These are phyloP conservation scores for Hydrocynus forskahlii DNA, from an alignment of 2,797 vertebrate species.

Conservation along the genomic window DNA sequence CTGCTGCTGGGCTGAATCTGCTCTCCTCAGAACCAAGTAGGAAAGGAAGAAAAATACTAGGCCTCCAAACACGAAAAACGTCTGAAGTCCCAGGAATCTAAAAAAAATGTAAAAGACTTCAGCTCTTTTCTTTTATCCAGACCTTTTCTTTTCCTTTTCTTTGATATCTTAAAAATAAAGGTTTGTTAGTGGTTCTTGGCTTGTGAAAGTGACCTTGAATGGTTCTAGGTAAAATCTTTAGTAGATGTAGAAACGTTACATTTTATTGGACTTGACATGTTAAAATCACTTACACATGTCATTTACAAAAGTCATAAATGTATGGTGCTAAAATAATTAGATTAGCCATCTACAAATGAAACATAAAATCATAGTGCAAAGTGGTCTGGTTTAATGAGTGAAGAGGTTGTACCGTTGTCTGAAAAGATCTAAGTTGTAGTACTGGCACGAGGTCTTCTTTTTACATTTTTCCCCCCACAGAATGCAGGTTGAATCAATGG, in stretches of 20 bases:
- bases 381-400: no score
- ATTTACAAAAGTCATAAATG: no score
- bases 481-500: constrained; percentile 89
- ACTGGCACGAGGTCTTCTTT: constrained; percentile 82
- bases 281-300: no score
- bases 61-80: constrained; percentile 69
- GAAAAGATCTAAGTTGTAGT: constrained; percentile 86
- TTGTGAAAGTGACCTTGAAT: no score
- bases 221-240: no score
- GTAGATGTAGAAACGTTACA: no score
- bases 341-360: no score
- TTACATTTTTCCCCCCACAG: constrained; percentile 84
- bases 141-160: no score
- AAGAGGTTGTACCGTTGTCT: constrained; percentile 77
- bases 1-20: neutral
- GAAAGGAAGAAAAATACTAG: constrained; percentile 75
- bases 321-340: neutral
- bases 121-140: no score
- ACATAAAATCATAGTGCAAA: neutral
- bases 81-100: constrained; percentile 79
- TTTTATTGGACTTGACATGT: no score
- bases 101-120: constrained; percentile 4
- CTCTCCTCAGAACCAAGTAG: constrained; percentile 62
- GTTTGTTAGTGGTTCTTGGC: no score
- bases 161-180: no score